Evolutionary conservation across 2,797 vertebrate species (phyloP), one percentile per base, ranked within the genome.

Genomic region (Decapterus maruadsi): DNA sequence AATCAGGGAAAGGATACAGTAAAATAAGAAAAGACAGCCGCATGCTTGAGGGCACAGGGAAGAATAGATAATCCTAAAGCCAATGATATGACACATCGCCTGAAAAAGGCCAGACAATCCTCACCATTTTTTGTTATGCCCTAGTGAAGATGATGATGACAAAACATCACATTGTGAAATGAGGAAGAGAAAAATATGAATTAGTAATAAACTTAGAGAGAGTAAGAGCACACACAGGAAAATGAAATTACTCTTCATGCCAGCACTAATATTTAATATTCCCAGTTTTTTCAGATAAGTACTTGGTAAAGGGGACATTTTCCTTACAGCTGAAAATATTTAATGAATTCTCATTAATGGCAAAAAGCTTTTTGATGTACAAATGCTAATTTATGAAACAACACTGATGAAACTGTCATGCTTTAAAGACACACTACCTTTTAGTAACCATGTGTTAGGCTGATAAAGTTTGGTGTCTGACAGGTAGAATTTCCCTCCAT

Each of bases 331-430:
- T 96, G 94, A 96, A 97, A 96, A 96, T 96, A 97, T 96, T 97
- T 95, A 96, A 97, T 97, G 96, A 96, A 97, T 96, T 94, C 93
- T 94, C 95, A 96, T 96, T 96, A 97, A 96, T 96, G 95, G 96
- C 91, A 95, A 96, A 95, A 95, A 99, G 97, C 96, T 97, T 99
- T 99, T 97, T 96, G 96, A 97, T 98, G 97, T 98, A 96, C 96
- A 96, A 95, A 97, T 96, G 95, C 95, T 97, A 97, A 99, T 97
- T 97, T 95, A 93, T 95, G 96, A 97, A 97, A 96, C 95, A 96
- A 96, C 95, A 96, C 96, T 96, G 96, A 97, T 97, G 96, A 97
- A 97, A 96, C 96, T 97, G 97, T 97, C 96, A 97, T 95, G 96
- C 95, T 96, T 97, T 98, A 95, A 97, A 94, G 94, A 95, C 95